Evolutionary conservation across 2,113 vertebrate species (phyloP).

Genomic region (Brachionichthys hirsutus): DNA sequence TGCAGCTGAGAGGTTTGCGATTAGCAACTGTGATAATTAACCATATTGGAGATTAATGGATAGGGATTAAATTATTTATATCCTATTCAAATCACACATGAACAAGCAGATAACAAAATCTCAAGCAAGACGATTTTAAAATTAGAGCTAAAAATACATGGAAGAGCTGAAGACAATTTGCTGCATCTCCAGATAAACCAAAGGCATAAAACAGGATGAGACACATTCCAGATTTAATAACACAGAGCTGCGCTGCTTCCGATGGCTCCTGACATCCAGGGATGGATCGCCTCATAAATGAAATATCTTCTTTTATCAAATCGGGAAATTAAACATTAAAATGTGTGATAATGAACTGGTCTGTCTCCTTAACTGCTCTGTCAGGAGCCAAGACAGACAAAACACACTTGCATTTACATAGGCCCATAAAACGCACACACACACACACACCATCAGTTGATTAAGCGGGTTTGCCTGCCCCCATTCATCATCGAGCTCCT

Average conservation of each 20-base stretch:
- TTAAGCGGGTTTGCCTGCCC: constrained; percentile 27
- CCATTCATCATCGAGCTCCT: constrained; percentile 46
- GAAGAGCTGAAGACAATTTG: constrained; percentile 12
- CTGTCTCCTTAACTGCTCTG: constrained; percentile 42
- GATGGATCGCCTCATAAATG: constrained; percentile 73
- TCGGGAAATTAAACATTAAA: constrained; percentile 76
- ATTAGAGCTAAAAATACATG: constrained; percentile 42
- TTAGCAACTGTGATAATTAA: constrained; percentile 68
- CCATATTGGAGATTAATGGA: constrained; percentile 64
- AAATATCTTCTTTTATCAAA: constrained; percentile 72
- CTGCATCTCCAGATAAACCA: constrained; percentile 2
- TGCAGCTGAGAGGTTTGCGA: constrained; percentile 57
- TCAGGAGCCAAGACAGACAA: constrained; percentile 35
- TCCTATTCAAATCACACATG: constrained; percentile 53
- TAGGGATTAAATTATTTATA: constrained; percentile 54
- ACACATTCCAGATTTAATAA: constrained; percentile 26
- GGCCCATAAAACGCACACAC: constrained; percentile 2
- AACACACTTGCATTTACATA: constrained; percentile 16
- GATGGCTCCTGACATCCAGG: constrained; percentile 38
- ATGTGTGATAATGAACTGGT: constrained; percentile 66
- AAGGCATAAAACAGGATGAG: constrained; percentile 8
- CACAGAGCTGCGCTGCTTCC: constrained; percentile 24
- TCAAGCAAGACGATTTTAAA: constrained; percentile 36
- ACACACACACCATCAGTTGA: constrained; percentile 32
- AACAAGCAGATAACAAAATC: constrained; percentile 31